Conservation (phyloP, 2,113 vertebrate species). For the Actenoides hombroni region DNA sequence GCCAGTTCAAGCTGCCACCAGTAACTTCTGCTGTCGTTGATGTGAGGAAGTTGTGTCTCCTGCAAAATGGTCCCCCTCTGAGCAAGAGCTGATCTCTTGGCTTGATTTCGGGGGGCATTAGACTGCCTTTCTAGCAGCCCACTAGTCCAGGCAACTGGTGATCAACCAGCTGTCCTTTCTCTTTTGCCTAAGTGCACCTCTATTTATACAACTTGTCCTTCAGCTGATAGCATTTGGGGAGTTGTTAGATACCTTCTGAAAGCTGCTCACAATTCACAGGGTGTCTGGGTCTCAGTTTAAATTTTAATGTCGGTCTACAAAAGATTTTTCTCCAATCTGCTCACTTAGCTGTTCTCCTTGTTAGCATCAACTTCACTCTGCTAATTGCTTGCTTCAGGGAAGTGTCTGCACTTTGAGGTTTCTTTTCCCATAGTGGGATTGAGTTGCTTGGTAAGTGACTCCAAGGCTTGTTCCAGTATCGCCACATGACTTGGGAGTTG, state of each 20-base stretch:
- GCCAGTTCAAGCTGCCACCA: neutral
- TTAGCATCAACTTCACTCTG: neutral
- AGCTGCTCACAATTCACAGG: neutral
- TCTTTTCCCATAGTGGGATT: neutral
- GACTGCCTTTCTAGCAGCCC: neutral
- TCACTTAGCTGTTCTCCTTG: neutral
- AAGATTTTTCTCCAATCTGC: neutral
- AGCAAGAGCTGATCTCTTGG: neutral
- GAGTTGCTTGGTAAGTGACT: neutral
- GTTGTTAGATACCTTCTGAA: neutral
- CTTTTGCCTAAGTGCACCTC: neutral
- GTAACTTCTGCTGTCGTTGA: neutral
- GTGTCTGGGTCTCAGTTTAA: neutral
- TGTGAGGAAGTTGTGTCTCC: neutral
- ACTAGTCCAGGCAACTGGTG: neutral
- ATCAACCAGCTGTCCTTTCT: neutral
- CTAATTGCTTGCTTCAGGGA: conserved; percentile 33
- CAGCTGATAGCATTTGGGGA: neutral
- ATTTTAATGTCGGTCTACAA: neutral
- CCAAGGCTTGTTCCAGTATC: neutral
- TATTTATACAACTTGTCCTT: neutral
- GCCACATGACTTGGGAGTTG: neutral
- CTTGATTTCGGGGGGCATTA: neutral
- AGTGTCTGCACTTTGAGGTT: conserved; percentile 31
- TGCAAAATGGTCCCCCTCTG: neutral